These are phyloP conservation scores for Calyptommatus sinebrachiatus DNA, from an alignment of 2,113 vertebrate genomes.

Conservation along the genomic window DNA sequence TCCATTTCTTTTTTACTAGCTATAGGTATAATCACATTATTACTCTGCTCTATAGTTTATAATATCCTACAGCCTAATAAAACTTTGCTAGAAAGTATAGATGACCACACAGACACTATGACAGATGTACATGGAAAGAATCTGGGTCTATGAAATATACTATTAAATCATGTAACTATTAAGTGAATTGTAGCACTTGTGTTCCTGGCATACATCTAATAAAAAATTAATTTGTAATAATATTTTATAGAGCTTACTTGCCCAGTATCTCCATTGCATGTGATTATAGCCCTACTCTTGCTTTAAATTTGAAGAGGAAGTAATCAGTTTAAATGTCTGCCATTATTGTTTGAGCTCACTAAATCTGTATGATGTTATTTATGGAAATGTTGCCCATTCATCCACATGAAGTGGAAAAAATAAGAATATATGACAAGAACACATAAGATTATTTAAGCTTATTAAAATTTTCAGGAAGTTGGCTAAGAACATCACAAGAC, in stretches of 20 bases:
- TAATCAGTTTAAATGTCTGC: neutral
- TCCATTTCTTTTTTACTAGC: conserved; percentile 1
- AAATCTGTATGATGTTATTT: neutral
- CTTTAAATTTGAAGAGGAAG: accelerated
- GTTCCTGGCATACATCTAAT: neutral
- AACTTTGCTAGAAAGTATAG: neutral
- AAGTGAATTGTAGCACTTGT: conserved; percentile 11
- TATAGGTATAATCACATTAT: neutral
- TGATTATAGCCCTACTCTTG: neutral
- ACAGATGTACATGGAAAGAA: neutral
- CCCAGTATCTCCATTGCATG: neutral
- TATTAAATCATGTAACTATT: neutral
- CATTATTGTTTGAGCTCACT: neutral
- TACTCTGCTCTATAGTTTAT: conserved; percentile 1
- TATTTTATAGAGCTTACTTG: conserved; percentile 12
- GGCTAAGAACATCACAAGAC: neutral
- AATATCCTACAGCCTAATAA: neutral
- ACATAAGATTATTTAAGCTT: neutral
- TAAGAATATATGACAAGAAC: neutral
- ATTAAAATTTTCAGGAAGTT: neutral
- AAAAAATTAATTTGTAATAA: too few relatives aligned
- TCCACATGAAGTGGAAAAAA: neutral
- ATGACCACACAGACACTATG: neutral
- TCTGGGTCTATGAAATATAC: neutral
- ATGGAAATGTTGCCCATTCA: neutral